These are phyloP conservation scores for Linnaemya vulpina DNA, from an alignment of 2,888 invertebrate species.

Conservation along the genomic window DNA sequence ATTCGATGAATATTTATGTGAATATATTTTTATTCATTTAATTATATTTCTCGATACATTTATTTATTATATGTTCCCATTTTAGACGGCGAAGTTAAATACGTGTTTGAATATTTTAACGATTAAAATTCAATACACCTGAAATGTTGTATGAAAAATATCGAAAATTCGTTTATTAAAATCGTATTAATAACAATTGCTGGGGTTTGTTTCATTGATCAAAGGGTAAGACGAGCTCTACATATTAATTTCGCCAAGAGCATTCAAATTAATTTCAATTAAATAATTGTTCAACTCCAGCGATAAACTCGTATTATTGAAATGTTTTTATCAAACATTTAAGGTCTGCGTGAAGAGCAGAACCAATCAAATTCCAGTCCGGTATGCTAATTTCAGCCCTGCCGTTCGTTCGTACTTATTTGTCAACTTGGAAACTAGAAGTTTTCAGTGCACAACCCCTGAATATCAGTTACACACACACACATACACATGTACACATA, in stretches of 20 bases:
- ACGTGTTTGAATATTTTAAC: constrained; percentile 36
- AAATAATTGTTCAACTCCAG: not conserved
- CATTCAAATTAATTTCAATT: not conserved
- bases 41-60: constrained; percentile 4
- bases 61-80: not conserved
- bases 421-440: too few species aligned
- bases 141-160: not conserved
- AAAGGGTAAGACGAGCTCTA: not conserved
- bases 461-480: too few species aligned
- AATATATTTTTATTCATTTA: constrained; percentile 8
- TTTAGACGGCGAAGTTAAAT: not conserved
- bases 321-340: not conserved
- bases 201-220: not conserved
- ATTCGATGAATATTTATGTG: not conserved
- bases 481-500: too few species aligned
- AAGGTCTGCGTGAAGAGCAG: not conserved
- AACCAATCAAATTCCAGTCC: not conserved
- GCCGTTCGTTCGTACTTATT: too few species aligned
- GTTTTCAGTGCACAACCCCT: too few species aligned
- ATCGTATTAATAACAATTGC: constrained; percentile 17
- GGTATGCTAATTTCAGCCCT: not conserved
- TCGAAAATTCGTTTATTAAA: not conserved
- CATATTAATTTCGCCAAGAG: constrained; percentile 2
- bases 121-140: constrained; percentile 11
- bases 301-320: not conserved